Evolutionary conservation across 2,888 invertebrate genomes (phyloP).

Genomic region (Tenthredo notha): DNA sequence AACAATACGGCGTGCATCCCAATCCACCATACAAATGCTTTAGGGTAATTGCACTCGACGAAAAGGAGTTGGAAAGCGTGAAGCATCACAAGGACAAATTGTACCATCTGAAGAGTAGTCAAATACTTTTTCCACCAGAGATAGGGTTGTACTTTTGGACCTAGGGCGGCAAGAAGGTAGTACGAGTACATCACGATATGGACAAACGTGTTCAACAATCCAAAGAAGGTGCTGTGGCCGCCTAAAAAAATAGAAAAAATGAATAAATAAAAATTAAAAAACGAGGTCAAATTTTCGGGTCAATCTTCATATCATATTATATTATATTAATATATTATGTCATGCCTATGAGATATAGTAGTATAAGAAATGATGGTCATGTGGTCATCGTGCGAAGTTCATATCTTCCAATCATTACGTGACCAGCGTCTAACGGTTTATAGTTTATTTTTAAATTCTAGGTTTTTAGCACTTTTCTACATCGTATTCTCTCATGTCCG

Average conservation of each 20-base stretch:
- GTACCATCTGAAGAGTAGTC: constrained; percentile 94
- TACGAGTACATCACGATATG: constrained; percentile 98
- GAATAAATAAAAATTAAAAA: too few relatives aligned
- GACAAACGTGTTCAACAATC: constrained; percentile 95
- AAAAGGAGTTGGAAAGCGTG: constrained; percentile 95
- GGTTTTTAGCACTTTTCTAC: neutral
- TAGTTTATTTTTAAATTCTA: neutral
- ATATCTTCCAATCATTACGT: neutral
- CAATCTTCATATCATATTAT: neutral
- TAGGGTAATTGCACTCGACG: constrained; percentile 94
- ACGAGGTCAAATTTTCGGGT: neutral
- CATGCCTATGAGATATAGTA: neutral
- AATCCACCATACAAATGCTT: constrained; percentile 94
- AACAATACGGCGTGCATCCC: constrained; percentile 95
- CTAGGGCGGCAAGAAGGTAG: constrained; percentile 93
- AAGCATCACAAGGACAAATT: constrained; percentile 92
- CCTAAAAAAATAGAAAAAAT: constrained; percentile 79
- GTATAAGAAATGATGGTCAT: neutral
- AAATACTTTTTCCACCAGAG: constrained; percentile 98
- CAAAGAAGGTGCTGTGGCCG: constrained; percentile 96
- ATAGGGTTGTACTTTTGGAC: constrained; percentile 91
- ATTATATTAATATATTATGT: neutral
- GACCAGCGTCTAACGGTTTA: neutral
- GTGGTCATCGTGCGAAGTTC: neutral
- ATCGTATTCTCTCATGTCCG: neutral